phyloP scores from a whole-genome alignment of 2,113 vertebrate genomes.

The Plecturocebus donacophilus region DNA sequence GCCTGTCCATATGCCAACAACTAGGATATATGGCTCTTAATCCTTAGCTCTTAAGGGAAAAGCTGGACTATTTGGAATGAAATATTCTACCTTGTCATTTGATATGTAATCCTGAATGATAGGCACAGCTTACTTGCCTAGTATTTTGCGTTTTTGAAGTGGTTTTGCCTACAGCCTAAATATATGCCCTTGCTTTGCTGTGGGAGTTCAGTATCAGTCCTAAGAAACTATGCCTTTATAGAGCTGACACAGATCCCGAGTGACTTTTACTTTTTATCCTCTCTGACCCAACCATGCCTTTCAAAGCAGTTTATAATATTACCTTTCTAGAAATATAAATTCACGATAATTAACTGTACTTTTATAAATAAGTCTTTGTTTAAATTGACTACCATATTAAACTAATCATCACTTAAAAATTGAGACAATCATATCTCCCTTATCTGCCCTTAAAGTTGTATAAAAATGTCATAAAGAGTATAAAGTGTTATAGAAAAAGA shows the following conservation, averaged over 20 bases:
- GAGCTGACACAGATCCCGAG: not conserved
- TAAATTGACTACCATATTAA: constrained; percentile 32
- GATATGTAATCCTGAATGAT: not conserved
- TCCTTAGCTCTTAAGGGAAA: constrained; percentile 16
- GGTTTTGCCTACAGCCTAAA: not conserved
- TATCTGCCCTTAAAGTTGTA: not conserved
- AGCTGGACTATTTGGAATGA: not conserved
- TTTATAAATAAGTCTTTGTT: constrained; percentile 26
- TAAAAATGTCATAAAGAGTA: constrained; percentile 19
- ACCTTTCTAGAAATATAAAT: not conserved
- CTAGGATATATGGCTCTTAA: constrained; percentile 21
- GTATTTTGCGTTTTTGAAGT: not conserved
- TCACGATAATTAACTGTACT: not conserved
- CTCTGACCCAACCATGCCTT: not conserved
- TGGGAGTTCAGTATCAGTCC: not conserved
- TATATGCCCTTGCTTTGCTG: not conserved
- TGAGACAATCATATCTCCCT: not conserved
- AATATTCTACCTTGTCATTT: not conserved
- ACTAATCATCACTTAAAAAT: not conserved
- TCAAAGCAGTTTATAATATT: not conserved
- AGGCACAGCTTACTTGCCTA: not conserved
- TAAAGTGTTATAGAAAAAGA: not conserved
- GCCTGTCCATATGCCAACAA: constrained; percentile 60
- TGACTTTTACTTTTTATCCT: not conserved
- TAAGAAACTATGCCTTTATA: not conserved